These are phyloP conservation scores for Chionoecetes opilio DNA, from an alignment of 1,140 invertebrate genomes.

Conservation along the genomic window DNA sequence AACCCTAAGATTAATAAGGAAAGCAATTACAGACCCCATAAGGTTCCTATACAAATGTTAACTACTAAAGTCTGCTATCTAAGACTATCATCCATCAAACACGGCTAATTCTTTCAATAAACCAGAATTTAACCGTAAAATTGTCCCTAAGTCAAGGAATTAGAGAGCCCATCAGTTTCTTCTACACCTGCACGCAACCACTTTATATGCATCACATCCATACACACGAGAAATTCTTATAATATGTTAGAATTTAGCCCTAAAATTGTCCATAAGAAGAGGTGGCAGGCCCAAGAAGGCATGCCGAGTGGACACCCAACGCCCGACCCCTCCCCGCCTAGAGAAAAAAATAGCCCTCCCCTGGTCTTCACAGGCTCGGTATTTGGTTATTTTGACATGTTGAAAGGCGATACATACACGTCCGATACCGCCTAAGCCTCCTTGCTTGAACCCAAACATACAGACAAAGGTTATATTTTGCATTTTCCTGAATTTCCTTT, in stretches of 20 bases:
- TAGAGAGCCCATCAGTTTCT: too few species aligned
- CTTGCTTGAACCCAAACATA: background rate
- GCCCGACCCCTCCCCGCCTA: slow-evolving; percentile 69
- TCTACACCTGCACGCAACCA: too few species aligned
- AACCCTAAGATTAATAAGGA: too few species aligned
- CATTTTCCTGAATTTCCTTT: slow-evolving; percentile 77
- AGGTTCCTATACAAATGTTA: too few species aligned
- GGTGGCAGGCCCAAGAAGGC: background rate
- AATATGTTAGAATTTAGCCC: background rate
- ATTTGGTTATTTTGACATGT: slow-evolving; percentile 65
- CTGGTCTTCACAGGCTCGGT: slow-evolving; percentile 50
- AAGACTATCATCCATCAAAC: too few species aligned
- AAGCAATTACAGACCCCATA: too few species aligned
- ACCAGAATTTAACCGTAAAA: too few species aligned
- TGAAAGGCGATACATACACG: slow-evolving; percentile 63
- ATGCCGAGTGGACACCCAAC: slow-evolving; percentile 36
- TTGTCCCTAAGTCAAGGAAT: too few species aligned
- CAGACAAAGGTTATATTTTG: slow-evolving; percentile 63
- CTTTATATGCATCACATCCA: background rate
- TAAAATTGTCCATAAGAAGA: background rate
- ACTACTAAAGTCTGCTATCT: too few species aligned
- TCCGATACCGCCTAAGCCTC: slow-evolving; percentile 66
- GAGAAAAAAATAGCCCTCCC: slow-evolving; percentile 75
- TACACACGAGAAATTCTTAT: background rate
- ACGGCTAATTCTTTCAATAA: too few species aligned